phyloP scores from a whole-genome alignment of 2,888 invertebrate genomes.

The Ophion obscuratus region DNA sequence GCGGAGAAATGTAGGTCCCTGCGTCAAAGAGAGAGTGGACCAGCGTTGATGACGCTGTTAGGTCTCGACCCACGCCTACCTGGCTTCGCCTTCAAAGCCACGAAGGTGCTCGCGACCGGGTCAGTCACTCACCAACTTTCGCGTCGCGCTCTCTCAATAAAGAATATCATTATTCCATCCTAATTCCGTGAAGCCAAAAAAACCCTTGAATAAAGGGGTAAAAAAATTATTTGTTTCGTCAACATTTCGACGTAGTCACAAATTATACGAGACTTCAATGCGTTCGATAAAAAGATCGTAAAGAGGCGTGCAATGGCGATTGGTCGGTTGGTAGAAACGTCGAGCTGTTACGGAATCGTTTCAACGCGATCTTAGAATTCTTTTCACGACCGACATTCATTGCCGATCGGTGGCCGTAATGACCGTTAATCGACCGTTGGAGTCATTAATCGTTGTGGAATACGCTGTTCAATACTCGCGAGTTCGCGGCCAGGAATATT shows the following conservation, averaged over 20 bases:
- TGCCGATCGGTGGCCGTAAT: conserved; percentile 37
- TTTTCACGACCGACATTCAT: conserved; percentile 24
- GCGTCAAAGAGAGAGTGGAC: conserved; percentile 73
- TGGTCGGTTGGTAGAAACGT: conserved; percentile 6
- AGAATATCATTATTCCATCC: conserved; percentile 30
- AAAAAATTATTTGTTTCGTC: conserved; percentile 17
- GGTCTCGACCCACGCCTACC: conserved; percentile 72
- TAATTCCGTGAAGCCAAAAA: not conserved
- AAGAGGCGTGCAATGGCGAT: conserved; percentile 29
- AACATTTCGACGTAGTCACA: not conserved
- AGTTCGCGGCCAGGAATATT: not conserved
- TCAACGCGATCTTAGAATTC: conserved; percentile 16
- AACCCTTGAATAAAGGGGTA: conserved; percentile 23
- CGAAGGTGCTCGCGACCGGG: conserved; percentile 50
- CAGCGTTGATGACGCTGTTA: conserved; percentile 72
- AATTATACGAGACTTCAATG: not conserved
- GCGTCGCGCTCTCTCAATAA: conserved; percentile 49
- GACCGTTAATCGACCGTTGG: conserved; percentile 30
- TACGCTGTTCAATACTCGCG: not conserved
- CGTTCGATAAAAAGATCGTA: conserved; percentile 12
- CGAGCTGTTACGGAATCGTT: conserved; percentile 33
- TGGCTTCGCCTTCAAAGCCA: conserved; percentile 44
- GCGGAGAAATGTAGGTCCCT: conserved; percentile 65
- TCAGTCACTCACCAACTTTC: conserved; percentile 68
- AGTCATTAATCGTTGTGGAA: conserved; percentile 22